Evolutionary conservation across 2,888 invertebrate genomes (phyloP), one percentile per base, ranked within the genome.

Genomic region (Antheraea assamensis): DNA sequence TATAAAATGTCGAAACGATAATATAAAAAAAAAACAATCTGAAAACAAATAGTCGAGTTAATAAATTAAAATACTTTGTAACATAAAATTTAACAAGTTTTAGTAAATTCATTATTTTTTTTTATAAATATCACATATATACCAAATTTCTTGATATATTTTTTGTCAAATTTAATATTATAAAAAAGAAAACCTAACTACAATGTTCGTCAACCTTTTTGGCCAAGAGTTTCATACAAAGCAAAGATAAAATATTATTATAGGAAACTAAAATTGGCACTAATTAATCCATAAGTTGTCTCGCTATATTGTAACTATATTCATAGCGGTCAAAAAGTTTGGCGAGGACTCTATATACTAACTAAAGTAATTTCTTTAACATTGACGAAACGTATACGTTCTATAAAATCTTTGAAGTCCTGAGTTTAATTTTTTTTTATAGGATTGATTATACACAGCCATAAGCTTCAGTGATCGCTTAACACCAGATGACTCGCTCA

Each of bases 11-110:
- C 27, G 17, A 71, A 71, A 71, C 8, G 49, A 70, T 71, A n/a
- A 0, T 17, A 71, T 27, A 49, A 49, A 49, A 15, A 27, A 61
- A 17, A 61, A 61, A 17, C 17, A 71, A 47, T 71, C 71, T 71
- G 71, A 49, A 71, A 71, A 49, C 15, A 49, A 71, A 71, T 15
- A 24, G 30, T 49, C 21, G 30, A 24, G 21, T 71, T 49, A 42
- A 47, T 70, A 70, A 42, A 47, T 13, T 15, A n/a, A 49, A 71
- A 49, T 68, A 85, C 27, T 61, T 27, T 2, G 27, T 17, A 61
- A 61, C 61, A 61, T 61, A 61, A 61, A 30, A 61, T 61, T 61
- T 17, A 27, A 61, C 61, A 61, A 61, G 21, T 61, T 0, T 61
- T 27, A 17, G 27, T 27, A 61, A 61, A 21, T 55, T 4, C 8